These are phyloP conservation scores for Epizoanthus illoricatus DNA, from an alignment of 92 coral and sea anemone genomes.

Conservation along the genomic window DNA sequence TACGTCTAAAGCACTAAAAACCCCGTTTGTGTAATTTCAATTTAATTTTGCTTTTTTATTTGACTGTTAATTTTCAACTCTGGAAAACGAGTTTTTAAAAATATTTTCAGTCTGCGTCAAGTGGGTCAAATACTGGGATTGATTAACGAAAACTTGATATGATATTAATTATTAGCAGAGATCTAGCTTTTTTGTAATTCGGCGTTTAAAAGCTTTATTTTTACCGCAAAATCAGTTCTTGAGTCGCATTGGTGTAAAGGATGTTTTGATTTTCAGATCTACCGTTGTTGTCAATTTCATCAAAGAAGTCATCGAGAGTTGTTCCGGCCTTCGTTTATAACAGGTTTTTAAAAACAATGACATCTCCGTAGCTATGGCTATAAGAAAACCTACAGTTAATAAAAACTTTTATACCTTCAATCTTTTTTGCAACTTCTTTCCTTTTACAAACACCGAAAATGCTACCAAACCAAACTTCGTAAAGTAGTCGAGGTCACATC, in stretches of 20 bases:
- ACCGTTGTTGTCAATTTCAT: slow-evolving; percentile 2
- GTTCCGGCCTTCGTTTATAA: neutral
- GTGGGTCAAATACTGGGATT: too few relatives aligned
- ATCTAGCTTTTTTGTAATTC: too few relatives aligned
- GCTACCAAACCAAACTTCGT: neutral
- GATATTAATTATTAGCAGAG: too few relatives aligned
- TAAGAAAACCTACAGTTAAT: too few relatives aligned
- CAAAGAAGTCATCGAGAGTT: neutral
- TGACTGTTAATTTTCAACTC: too few relatives aligned
- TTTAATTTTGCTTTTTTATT: neutral
- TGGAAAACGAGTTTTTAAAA: too few relatives aligned
- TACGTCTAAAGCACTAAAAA: neutral
- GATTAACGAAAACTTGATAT: too few relatives aligned
- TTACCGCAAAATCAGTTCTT: neutral
- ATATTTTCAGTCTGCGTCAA: too few relatives aligned
- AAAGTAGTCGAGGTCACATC: neutral
- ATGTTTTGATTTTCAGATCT: neutral
- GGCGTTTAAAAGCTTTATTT: too few relatives aligned
- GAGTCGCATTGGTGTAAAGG: slow-evolving; percentile 4
- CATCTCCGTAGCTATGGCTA: too few relatives aligned
- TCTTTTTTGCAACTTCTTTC: neutral
- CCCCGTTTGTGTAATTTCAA: neutral
- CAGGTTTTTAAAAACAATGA: neutral
- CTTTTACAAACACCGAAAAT: neutral
- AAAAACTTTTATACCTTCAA: too few relatives aligned